A percentile compares a stretch with the other conserved stretches of the same genome.
Conservation (phyloP, 1,140 invertebrate species). For the Drosophila pandora region DNA sequence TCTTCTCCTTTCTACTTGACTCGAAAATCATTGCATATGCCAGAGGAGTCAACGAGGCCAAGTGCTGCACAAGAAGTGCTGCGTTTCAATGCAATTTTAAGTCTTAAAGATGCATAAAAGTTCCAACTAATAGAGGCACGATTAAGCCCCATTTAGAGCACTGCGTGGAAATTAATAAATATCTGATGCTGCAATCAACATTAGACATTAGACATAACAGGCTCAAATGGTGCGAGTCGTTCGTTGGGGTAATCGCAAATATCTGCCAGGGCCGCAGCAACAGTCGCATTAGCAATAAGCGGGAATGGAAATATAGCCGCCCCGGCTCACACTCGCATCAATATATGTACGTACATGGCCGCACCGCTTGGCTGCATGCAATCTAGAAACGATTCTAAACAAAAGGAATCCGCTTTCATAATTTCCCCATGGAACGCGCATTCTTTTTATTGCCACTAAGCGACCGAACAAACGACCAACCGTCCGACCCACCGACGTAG, state of each 20-base stretch:
- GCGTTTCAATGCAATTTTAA: constrained; percentile 19
- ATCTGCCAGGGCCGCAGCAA: constrained; percentile 42
- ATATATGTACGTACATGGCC: constrained; percentile 2
- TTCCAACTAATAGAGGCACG: background rate
- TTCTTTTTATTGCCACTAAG: constrained; percentile 83
- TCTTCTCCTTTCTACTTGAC: constrained; percentile 8
- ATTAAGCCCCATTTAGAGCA: background rate
- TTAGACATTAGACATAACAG: constrained; percentile 26
- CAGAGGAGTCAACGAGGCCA: constrained; percentile 21
- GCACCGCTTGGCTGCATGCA: constrained; percentile 65
- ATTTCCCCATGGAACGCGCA: constrained; percentile 79
- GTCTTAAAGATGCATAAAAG: background rate
- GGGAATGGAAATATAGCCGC: constrained; percentile 59
- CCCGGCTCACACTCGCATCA: constrained; percentile 1
- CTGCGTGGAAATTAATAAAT: constrained; percentile 52
- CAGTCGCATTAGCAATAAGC: constrained; percentile 76
- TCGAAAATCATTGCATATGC: constrained; percentile 25
- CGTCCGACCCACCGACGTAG: constrained; percentile 45
- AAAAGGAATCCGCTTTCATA: constrained; percentile 82
- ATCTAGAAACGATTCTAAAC: constrained; percentile 81
- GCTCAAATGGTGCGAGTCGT: constrained; percentile 41
- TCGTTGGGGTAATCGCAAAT: constrained; percentile 39
- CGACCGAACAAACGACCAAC: constrained; percentile 55
- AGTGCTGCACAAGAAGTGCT: constrained; percentile 5
- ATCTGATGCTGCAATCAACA: constrained; percentile 64